Conservation (phyloP, 2,888 invertebrate species). For the Tipula helvola region DNA sequence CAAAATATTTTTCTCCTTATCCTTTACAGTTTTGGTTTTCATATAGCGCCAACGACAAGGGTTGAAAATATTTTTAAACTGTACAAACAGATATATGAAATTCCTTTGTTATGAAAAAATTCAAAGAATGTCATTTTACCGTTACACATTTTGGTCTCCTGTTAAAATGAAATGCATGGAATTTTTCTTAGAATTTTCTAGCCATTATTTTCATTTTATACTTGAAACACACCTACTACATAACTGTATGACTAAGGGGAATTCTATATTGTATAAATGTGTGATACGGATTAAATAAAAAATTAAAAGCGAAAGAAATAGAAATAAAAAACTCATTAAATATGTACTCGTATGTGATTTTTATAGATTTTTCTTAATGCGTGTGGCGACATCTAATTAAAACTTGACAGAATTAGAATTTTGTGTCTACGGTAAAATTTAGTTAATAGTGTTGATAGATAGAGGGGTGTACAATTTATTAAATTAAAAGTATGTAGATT, state of each 20-base stretch:
- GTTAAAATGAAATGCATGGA: neutral
- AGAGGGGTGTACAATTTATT: neutral
- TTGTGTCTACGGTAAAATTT: neutral
- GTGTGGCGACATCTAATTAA: neutral
- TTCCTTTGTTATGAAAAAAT: slow-evolving; percentile 6
- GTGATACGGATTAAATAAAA: neutral
- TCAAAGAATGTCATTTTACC: neutral
- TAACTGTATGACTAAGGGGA: neutral
- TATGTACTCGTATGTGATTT: neutral
- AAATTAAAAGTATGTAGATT: no score
- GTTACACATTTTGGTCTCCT: neutral
- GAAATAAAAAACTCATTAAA: neutral
- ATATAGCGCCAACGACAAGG: neutral
- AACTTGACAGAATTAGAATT: neutral
- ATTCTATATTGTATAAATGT: neutral
- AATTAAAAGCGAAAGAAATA: neutral
- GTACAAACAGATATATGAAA: neutral
- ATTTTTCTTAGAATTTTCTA: slow-evolving; percentile 8
- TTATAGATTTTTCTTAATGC: neutral
- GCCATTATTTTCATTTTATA: neutral
- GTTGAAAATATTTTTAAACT: neutral
- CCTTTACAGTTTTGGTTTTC: neutral
- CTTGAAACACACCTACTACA: neutral
- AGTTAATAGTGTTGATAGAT: neutral
- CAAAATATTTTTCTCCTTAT: neutral